Evolutionary conservation across 2,888 invertebrate genomes (phyloP).

Genomic region (Heliconius cydno): DNA sequence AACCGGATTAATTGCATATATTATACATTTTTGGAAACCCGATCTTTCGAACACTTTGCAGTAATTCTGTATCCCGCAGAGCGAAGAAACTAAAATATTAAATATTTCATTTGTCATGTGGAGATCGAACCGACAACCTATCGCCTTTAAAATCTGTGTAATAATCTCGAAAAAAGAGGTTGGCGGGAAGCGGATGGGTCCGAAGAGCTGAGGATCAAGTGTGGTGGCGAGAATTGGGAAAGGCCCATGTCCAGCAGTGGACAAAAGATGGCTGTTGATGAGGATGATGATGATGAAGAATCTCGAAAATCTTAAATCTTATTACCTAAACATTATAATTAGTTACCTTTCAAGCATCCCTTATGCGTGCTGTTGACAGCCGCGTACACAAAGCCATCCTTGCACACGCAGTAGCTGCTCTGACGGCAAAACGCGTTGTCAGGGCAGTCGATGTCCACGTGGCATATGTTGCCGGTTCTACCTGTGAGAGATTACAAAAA

Average conservation of each 20-base stretch:
- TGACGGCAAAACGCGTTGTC: slow-evolving; percentile 79
- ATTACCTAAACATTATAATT: background rate
- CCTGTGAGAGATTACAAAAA: slow-evolving; percentile 58
- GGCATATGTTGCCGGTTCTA: slow-evolving; percentile 75
- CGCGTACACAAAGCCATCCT: slow-evolving; percentile 76
- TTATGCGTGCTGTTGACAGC: slow-evolving; percentile 72
- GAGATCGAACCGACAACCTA: background rate
- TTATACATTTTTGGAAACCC: too few species aligned
- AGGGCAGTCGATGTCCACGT: slow-evolving; percentile 74
- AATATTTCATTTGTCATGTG: background rate
- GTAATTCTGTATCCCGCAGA: too few species aligned
- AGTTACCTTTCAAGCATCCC: slow-evolving; percentile 74
- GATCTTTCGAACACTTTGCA: too few species aligned
- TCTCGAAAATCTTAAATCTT: background rate
- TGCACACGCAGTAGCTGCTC: slow-evolving; percentile 77
- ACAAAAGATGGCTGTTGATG: too few species aligned
- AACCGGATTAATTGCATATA: too few species aligned
- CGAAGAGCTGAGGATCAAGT: too few species aligned
- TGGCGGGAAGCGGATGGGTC: too few species aligned
- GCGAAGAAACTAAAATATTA: background rate
- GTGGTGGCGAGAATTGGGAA: too few species aligned
- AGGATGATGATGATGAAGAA: too few species aligned
- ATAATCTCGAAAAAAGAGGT: background rate
- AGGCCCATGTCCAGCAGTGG: too few species aligned
- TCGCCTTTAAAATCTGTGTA: background rate